Conservation (phyloP, 2,888 invertebrate species). For the Baronia brevicornis region DNA sequence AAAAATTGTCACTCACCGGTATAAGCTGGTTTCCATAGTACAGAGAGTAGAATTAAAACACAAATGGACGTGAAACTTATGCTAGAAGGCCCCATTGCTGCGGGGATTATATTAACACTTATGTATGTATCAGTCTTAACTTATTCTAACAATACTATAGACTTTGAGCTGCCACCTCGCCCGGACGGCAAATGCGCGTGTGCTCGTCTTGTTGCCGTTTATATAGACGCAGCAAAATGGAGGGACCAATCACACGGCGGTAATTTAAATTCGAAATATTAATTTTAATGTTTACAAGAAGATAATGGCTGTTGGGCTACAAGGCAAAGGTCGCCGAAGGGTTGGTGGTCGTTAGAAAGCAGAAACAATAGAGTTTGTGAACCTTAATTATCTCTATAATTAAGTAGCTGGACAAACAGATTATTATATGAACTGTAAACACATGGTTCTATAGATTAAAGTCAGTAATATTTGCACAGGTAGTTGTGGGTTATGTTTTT, state of each 20-base stretch:
- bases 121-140: slow-evolving; percentile 48
- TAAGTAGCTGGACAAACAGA: too few species aligned
- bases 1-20: slow-evolving; percentile 42
- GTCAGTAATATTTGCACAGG: too few species aligned
- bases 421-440: too few species aligned
- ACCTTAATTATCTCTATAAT: too few species aligned
- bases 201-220: slow-evolving; percentile 27
- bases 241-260: slow-evolving; percentile 19
- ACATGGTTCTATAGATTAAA: too few species aligned
- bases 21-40: slow-evolving; percentile 61
- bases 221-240: slow-evolving; percentile 39
- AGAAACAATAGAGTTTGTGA: slow-evolving; percentile 1
- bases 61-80: slow-evolving; percentile 50
- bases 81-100: slow-evolving; percentile 58
- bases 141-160: slow-evolving; percentile 50
- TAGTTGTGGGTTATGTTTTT: too few species aligned
- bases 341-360: slow-evolving; percentile 5
- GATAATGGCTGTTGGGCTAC: slow-evolving; percentile 15
- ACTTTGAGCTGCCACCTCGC: slow-evolving; percentile 40
- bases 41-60: slow-evolving; percentile 56
- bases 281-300: slow-evolving; percentile 19
- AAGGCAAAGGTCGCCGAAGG: slow-evolving; percentile 11
- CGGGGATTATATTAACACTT: slow-evolving; percentile 38
- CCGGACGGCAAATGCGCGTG: slow-evolving; percentile 53
- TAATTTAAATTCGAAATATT: slow-evolving; percentile 18